Evolutionary conservation across 2,888 invertebrate species (phyloP).

Genomic region (Cynaeus angustus): DNA sequence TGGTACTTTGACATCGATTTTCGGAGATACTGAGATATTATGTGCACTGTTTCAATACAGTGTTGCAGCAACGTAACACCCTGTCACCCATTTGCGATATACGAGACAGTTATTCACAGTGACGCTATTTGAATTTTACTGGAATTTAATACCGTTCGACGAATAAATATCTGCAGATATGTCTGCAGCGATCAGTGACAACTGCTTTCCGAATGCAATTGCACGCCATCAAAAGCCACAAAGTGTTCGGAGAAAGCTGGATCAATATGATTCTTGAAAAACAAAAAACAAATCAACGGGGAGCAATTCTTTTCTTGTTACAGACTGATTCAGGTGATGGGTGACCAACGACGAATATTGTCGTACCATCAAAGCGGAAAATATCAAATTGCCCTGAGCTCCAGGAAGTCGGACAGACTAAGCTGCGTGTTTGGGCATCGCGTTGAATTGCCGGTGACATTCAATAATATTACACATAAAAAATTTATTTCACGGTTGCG

Average conservation of each 20-base stretch:
- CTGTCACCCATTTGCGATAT: constrained; percentile 32
- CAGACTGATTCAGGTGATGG: constrained; percentile 1
- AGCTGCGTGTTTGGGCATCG: background rate
- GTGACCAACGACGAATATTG: constrained; percentile 2
- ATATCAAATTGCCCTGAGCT: background rate
- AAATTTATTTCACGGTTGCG: too few relatives aligned
- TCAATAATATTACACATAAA: constrained; percentile 6
- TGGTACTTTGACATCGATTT: constrained; percentile 63
- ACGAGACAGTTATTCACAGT: constrained; percentile 48
- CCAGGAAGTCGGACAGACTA: background rate
- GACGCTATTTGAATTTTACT: constrained; percentile 54
- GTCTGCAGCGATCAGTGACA: constrained; percentile 34
- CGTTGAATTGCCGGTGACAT: background rate
- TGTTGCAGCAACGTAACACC: constrained; percentile 55
- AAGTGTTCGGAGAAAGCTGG: constrained; percentile 1
- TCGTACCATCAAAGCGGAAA: background rate
- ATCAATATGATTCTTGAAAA: constrained; percentile 9
- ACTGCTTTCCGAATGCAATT: constrained; percentile 30
- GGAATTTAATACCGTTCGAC: constrained; percentile 55
- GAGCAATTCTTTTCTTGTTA: constrained; percentile 6
- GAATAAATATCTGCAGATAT: constrained; percentile 40
- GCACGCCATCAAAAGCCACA: constrained; percentile 21
- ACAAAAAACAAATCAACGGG: constrained; percentile 12
- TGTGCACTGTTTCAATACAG: constrained; percentile 57
- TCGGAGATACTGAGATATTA: constrained; percentile 59